These are phyloP conservation scores for Cremastinae sp. DNA, from an alignment of 2,888 invertebrate species.

Conservation along the genomic window DNA sequence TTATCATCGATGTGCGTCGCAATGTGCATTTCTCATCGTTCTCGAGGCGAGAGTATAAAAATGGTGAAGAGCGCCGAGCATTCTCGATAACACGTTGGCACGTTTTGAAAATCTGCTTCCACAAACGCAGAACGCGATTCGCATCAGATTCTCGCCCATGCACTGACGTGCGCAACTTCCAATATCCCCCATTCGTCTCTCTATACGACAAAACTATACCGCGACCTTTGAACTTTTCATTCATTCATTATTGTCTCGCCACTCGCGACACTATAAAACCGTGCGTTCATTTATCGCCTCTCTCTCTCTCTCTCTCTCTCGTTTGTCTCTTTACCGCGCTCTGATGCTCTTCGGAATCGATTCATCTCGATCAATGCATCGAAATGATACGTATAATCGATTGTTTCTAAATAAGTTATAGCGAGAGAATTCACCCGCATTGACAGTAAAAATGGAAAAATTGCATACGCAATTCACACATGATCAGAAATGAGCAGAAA, in stretches of 20 bases:
- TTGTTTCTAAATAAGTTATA: too few relatives aligned
- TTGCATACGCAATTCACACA: too few relatives aligned
- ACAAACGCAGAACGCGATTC: conserved; percentile 8
- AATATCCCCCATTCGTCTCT: background rate
- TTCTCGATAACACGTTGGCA: conserved; percentile 43
- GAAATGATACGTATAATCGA: too few relatives aligned
- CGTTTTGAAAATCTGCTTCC: conserved; percentile 31
- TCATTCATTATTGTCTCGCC: background rate
- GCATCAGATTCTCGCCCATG: conserved; percentile 3
- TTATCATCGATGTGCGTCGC: conserved; percentile 34
- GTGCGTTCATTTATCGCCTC: background rate
- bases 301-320: background rate
- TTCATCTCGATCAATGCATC: background rate
- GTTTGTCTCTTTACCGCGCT: background rate
- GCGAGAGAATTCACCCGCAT: too few relatives aligned
- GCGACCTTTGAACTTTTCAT: background rate
- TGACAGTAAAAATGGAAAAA: too few relatives aligned
- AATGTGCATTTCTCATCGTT: conserved; percentile 4
- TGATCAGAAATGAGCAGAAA: too few relatives aligned
- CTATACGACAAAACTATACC: background rate
- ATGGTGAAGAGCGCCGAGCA: conserved; percentile 10
- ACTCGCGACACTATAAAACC: too few relatives aligned
- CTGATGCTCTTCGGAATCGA: background rate
- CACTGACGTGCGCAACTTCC: background rate
- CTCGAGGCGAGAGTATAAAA: conserved; percentile 24